Conservation (phyloP, 1,140 invertebrate species). For the Tribolium castaneum region DNA sequence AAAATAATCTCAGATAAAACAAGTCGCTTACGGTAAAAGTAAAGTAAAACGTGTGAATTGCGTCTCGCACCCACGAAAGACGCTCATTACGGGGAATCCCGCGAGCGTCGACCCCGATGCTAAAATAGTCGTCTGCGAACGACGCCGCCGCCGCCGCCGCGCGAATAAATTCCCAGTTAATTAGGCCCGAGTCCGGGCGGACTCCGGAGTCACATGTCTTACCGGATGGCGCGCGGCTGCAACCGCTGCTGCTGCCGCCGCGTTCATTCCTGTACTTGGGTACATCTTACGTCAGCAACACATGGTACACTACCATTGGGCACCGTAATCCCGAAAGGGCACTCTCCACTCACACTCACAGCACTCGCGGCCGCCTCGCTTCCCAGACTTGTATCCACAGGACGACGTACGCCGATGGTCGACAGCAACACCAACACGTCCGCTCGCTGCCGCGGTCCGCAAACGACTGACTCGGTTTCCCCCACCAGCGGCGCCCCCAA, state of each 20-base stretch:
- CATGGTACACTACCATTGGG: slow-evolving; percentile 49
- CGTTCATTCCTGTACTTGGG: slow-evolving; percentile 70
- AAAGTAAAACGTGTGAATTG: slow-evolving; percentile 29
- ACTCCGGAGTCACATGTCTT: slow-evolving; percentile 51
- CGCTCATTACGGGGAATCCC: slow-evolving; percentile 26
- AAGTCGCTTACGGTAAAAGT: slow-evolving; percentile 23
- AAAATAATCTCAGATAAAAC: slow-evolving; percentile 33
- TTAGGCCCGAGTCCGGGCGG: background rate
- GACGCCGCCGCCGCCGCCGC: slow-evolving; percentile 37
- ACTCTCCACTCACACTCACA: slow-evolving; percentile 10
- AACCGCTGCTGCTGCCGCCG: slow-evolving; percentile 70
- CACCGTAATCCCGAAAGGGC: background rate
- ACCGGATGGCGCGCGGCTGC: slow-evolving; percentile 72
- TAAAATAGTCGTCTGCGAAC: slow-evolving; percentile 51
- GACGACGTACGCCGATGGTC: background rate
- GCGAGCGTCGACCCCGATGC: slow-evolving; percentile 41
- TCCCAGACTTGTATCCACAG: background rate
- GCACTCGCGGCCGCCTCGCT: background rate
- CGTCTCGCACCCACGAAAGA: slow-evolving; percentile 10
- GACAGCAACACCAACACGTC: slow-evolving; percentile 36
- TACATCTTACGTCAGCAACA: slow-evolving; percentile 67
- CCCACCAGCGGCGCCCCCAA: slow-evolving; percentile 45
- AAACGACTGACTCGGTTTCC: slow-evolving; percentile 56
- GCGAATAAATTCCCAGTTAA: no score
- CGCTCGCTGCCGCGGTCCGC: slow-evolving; percentile 50